Base-by-base conservation (phyloP, 2,113 vertebrate species). In the Gulo gulo region DNA sequence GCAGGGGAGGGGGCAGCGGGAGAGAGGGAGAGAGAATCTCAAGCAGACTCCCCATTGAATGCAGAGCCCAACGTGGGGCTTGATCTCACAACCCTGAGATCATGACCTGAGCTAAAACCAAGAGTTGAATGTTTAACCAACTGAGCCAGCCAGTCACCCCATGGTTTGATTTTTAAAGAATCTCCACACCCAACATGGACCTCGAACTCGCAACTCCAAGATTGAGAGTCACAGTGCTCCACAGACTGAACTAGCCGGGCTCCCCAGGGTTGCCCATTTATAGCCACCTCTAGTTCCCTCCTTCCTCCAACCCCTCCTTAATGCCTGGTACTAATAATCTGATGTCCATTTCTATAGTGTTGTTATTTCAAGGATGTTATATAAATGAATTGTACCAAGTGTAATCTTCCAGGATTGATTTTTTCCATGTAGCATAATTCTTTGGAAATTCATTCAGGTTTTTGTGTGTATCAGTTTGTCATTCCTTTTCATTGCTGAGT, bases 331-430 rank as follows among this genome's bases (percentile, higher is more conserved):
- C 16, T 36, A 52, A 9, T 55, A 65, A 82, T 45, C n/a, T 55
- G 67, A 69, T 65, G 31, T 67, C 67, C 67, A 57, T 82, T 92
- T 82, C 90, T 61, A 34, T 39, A 71, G 85, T 91, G 34, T 85
- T 45, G n/a, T 92, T 52, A 79, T 87, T 87, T 87, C 83, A 71
- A 71, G 24, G 80, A 50, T 34, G 45, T 86, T 76, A 78, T 9
- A 50, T 61, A 47, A 84, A 47, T 61, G 59, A 69, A 67, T 83
- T 55, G 42, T 74, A 78, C 67, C 55, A 57, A 84, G 21, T 69
- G 15, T 80, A 55, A 80, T 21, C 31, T 89, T 65, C 36, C 65
- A 31, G 65, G 90, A 89, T 23, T 36, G 26, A 1, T 71, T 90
- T 88, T 71, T 92, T 47, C 31, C 47, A 34, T 10, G 63, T 31